Base-by-base conservation (phyloP, 2,888 invertebrate genomes). In the Dorcus hopei region DNA sequence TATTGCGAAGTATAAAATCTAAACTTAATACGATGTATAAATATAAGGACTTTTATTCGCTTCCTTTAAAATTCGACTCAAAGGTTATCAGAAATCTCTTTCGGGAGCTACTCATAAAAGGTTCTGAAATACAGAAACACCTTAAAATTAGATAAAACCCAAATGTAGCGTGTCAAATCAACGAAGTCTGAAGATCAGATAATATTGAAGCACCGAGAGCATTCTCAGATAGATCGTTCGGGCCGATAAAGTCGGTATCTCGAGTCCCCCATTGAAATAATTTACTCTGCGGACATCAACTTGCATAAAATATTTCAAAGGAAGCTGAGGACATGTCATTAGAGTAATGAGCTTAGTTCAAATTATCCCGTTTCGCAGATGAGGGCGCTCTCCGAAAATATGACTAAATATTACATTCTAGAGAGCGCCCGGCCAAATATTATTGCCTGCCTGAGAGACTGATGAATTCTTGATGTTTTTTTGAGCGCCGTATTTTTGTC, bases 381-480 rank as follows among this genome's bases (percentile, higher is more conserved):
- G 52, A 60, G 56, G 47, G 61, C 53, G 49, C 55, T 51, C 39
- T 38, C 49, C 45, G 65, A 66, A 68, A 69, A 59, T 68, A 66
- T 68, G 62, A 66, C 66, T 65, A 65, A 67, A 68, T 68, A 69
- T 68, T 67, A 66, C 65, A 63, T 58, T 63, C 65, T 54, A 47
- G 47, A 43, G 49, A 55, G 61, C 63, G 59, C 53, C 48, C 61
- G 26, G 47, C 62, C 59, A 65, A 62, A 66, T 68, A 65, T 66
- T 69, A 68, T 65, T 62, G 69, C 67, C 66, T 70, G 68, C 68
- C 70, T 68, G 67, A 70, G 62, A 66, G 64, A 65, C 73, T 75
- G 74, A 75, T 74, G 75, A 74, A 74, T 74, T 73, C 72, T 73
- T 75, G 73, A 74, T 74, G 74, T 67, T 70, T 72, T 74, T 74